Evolutionary conservation across 2,113 vertebrate genomes (phyloP), one percentile per base, ranked within the genome.

Genomic region (Scortum barcoo): DNA sequence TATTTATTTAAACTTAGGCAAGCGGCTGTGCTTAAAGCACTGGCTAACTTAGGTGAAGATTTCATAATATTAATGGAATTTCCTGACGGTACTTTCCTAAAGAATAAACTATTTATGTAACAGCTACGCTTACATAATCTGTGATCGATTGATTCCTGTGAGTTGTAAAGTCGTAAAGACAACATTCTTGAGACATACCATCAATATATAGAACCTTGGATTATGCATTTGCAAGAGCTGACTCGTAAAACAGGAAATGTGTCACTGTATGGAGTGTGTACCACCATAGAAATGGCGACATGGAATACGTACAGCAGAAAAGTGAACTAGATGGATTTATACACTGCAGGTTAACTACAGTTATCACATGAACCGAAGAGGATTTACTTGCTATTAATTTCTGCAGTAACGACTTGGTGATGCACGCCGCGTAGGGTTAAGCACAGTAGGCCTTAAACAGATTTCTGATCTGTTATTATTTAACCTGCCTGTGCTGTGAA

Each of bases 401-500:
- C 14, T 75, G 80, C 66, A 60, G 72, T 61, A 79, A 36, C 19
- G 14, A 28, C 46, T n/a, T 46, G 26, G 60, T 62, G 61, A 26
- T 63, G 13, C 30, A 28, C 81, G 30, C 40, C 58, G 71, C 12
- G 3, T 24, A 46, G 48, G 50, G 65, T 61, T 33, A 16, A 86
- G 85, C 81, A 85, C 91, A 78, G 78, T 65, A 42, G 70, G 74
- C 71, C 6, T 2, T 65, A 7, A 80, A 90, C 89, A 88, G 86
- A 90, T 76, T 82, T 65, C 75, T 80, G 48, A 85, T 89, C 85
- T 88, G 89, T 91, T 93, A 57, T 88, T 50, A 78, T 92, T 75
- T 94, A 89, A 93, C 89, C 85, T 93, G 87, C 91, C 82, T 95
- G 80, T 95, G 92, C 92, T 95, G 91, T 95, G 92, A 95, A 94